These are phyloP conservation scores for Meiosimyza decipiens DNA, from an alignment of 2,888 invertebrate species.

Conservation along the genomic window DNA sequence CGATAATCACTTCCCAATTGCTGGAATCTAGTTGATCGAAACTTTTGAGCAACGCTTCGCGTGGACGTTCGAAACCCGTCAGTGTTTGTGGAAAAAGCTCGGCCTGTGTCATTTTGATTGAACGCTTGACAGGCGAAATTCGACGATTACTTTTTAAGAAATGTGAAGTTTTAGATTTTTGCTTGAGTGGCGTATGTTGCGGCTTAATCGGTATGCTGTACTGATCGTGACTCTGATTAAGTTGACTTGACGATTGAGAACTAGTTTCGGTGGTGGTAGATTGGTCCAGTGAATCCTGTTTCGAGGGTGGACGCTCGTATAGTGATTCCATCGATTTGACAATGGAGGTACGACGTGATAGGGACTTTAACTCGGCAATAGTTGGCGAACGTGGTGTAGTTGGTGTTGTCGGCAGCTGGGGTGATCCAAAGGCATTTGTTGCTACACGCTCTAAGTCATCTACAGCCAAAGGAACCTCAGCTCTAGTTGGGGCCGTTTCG, in stretches of 20 bases:
- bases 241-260: constrained; percentile 48
- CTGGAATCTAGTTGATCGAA: constrained; percentile 75
- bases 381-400: constrained; percentile 47
- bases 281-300: constrained; percentile 48
- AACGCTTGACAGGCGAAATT: constrained; percentile 62
- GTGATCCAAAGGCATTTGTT: constrained; percentile 2
- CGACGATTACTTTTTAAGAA: constrained; percentile 58
- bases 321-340: constrained; percentile 60
- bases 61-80: constrained; percentile 72
- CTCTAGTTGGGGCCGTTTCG: constrained; percentile 21
- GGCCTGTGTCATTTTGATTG: constrained; percentile 57
- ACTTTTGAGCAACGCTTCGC: constrained; percentile 74
- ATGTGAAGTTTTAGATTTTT: constrained; percentile 63
- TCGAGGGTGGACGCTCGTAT: constrained; percentile 51
- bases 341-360: constrained; percentile 51
- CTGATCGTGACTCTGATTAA: constrained; percentile 35
- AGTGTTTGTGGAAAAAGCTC: constrained; percentile 62
- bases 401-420: constrained; percentile 32
- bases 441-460: not conserved
- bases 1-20: constrained; percentile 85
- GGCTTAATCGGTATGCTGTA: constrained; percentile 45
- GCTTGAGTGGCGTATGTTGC: constrained; percentile 56
- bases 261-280: constrained; percentile 59
- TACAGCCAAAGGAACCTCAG: constrained; percentile 23
- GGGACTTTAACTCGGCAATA: constrained; percentile 50